Base-by-base conservation (phyloP, 2,797 vertebrate genomes). In the Bradypus variegatus region DNA sequence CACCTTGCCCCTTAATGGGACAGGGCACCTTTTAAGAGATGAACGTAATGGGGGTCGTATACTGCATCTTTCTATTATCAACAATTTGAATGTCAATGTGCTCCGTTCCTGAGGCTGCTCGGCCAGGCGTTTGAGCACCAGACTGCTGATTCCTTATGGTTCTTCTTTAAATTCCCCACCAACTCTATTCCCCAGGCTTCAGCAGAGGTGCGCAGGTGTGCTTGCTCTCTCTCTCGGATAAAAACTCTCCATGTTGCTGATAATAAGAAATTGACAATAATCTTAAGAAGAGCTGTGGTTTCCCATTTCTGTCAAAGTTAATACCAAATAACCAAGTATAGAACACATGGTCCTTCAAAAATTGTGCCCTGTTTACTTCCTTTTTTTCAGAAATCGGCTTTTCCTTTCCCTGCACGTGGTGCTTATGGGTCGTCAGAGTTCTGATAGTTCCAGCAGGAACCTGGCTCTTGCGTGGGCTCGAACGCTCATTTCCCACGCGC, bases 51-150 rank as follows among this genome's bases (percentile, higher is more conserved):
- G 45, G 25, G 78, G 38, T 83, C 75, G 48, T 11, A 79, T 55
- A 58, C 70, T 83, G 38, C 23, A 38, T 91, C n/a, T 85, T 91
- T 91, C 58, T 85, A 14, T 55, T 25, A 70, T 23, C 90, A 90
- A 85, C 67, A 48, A 72, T 83, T n/a, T 86, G 84, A 91, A 87
- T 84, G 83, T 86, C 83, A 70, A 4, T 8, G 3, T 65, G 45
- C 33, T 90, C 16, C 87, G 23, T 38, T 67, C 38, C 73, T 67
- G 13, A 6, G 53, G 45, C 67, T 93, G 27, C 60, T 48, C n/a
- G 27, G 33, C 3, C 50, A 83, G 31, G 29, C 4, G 48, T 80
- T 77, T 65, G 64, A 60, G 36, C 10, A 60, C n/a, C 4, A 48
- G 3, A 64, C 25, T 33, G 91, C 23, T 41, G 23, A 21, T 23